Evolutionary conservation across 2,888 invertebrate genomes (phyloP).

Genomic region (Papilio gigon): DNA sequence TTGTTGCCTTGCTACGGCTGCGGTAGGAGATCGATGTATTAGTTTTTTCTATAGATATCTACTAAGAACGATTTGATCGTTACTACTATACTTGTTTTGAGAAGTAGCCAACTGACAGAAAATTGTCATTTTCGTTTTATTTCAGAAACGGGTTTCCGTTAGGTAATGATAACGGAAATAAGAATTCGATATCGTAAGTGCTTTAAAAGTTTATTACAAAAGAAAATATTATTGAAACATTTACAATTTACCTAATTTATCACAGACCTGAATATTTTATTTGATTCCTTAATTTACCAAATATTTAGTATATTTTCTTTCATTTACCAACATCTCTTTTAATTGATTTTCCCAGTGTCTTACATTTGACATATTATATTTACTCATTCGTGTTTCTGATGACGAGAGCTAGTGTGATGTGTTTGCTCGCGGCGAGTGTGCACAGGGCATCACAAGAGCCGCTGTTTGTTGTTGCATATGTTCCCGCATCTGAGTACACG

Average conservation of each 20-base stretch:
- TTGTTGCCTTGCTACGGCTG: not conserved
- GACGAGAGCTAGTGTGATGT: slow-evolving; percentile 81
- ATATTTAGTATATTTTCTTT: too few relatives aligned
- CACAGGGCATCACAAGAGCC: slow-evolving; percentile 80
- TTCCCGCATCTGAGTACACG: slow-evolving; percentile 81
- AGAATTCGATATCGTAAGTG: slow-evolving; percentile 19
- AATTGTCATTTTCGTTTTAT: not conserved
- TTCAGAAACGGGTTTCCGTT: slow-evolving; percentile 29
- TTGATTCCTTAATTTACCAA: too few relatives aligned
- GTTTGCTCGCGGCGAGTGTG: slow-evolving; percentile 80
- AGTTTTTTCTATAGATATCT: too few relatives aligned
- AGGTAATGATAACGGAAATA: not conserved
- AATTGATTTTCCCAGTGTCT: slow-evolving; percentile 57
- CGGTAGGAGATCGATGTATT: not conserved
- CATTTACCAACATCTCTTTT: too few relatives aligned
- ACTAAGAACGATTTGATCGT: too few relatives aligned
- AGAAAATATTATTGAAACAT: too few relatives aligned
- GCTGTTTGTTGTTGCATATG: slow-evolving; percentile 79
- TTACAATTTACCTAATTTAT: too few relatives aligned
- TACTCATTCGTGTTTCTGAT: slow-evolving; percentile 85
- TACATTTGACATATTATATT: slow-evolving; percentile 83
- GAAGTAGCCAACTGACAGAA: too few relatives aligned
- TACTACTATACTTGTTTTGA: too few relatives aligned
- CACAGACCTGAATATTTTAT: too few relatives aligned
- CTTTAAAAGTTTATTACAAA: not conserved